Base-by-base conservation (phyloP, 2,797 vertebrate species). In the Babyrousa celebensis region DNA sequence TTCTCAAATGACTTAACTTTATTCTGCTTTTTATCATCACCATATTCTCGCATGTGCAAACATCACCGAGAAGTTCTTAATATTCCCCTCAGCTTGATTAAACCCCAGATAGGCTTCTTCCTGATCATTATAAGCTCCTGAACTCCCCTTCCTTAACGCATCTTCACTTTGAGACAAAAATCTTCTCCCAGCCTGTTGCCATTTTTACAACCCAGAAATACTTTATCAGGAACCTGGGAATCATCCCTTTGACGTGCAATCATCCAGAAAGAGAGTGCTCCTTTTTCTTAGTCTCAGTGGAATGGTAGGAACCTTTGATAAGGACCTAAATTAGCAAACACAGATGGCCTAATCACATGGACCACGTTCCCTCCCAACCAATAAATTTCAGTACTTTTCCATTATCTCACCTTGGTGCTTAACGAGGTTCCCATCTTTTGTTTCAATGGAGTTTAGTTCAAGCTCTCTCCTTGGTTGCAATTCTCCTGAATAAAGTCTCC, bases 171-270 rank as follows among this genome's bases (percentile, higher is more conserved):
- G 52, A 77, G 21, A 65, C n/a, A 27, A 52, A 72, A 92, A 62
- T 67, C 58, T 85, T 32, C 52, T 90, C 54, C 63, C 40, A 71
- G 25, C 32, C 7, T 43, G 40, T 72, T 75, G 67, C 7, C 60
- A 95, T 71, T 78, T 94, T 79, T 68, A 67, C 52, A 85, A 43
- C 40, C 36, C 60, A 72, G 11, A 62, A 89, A 77, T 67, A 12
- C 82, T 75, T 95, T 91, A 17, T 84, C 21, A 56, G 94, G 52
- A 63, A 63, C 0, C 18, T 48, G 15, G 27, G 65, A 68, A 10
- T 17, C 23, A 85, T 80, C 70, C 68, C 12, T 94, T 80, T 65
- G 5, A 92, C 65, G 85, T 8, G 14, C 25, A 74, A 56, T 32
- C 27, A 3, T 74, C 54, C 80, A 74, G 36, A 87, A 78, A 77